phyloP scores from a whole-genome alignment of 35 echinoderm and acorn worm species.

The Amphiura filiformis region DNA sequence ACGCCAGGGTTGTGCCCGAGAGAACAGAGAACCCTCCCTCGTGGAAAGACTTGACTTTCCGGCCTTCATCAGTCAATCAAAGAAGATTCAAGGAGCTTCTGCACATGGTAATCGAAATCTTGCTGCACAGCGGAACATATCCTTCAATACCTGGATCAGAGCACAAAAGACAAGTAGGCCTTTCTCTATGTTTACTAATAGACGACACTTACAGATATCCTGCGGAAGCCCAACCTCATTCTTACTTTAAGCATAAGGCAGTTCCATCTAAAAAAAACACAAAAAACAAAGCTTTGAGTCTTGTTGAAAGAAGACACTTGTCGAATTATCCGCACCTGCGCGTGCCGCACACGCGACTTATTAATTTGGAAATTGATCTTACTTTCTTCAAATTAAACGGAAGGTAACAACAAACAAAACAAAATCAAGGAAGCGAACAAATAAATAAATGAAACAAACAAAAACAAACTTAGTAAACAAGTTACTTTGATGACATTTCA shows the following conservation, averaged over 20 bases:
- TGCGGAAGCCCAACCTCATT: neutral
- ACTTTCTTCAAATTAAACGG: too few relatives aligned
- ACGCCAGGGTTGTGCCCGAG: conserved; percentile 3
- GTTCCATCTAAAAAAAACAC: too few relatives aligned
- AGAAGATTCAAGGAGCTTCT: neutral
- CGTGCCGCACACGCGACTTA: neutral
- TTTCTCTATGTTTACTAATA: neutral
- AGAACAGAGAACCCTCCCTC: neutral
- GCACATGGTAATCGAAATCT: neutral
- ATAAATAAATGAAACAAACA: too few relatives aligned
- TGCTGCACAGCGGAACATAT: neutral
- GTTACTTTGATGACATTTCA: too few relatives aligned
- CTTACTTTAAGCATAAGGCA: neutral
- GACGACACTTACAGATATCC: neutral
- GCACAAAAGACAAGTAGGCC: conserved; percentile 9
- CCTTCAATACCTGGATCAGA: neutral
- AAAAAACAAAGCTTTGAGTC: neutral
- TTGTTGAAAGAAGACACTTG: neutral
- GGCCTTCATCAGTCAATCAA: conserved; percentile 5
- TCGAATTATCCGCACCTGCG: neutral
- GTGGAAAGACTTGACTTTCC: neutral
- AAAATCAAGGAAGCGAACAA: too few relatives aligned
- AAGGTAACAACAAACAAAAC: too few relatives aligned
- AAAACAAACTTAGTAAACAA: too few relatives aligned
- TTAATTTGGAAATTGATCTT: too few relatives aligned